Evolutionary conservation across 1,140 invertebrate species (phyloP).

Genomic region (Muscidifurax raptorellus): DNA sequence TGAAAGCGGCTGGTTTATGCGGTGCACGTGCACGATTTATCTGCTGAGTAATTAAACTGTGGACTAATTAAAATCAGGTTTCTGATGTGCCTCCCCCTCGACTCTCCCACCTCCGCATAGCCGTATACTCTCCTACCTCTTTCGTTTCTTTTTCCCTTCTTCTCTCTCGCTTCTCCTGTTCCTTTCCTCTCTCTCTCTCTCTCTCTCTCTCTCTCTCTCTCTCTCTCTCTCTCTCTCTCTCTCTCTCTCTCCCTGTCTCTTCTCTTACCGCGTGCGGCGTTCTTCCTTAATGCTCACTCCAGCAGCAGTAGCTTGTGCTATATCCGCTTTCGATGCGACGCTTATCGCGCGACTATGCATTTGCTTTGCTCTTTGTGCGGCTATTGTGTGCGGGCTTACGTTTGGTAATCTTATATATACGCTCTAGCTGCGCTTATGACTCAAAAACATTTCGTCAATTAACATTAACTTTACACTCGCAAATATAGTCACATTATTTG

Average conservation of each 20-base stretch:
- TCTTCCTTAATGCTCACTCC: not conserved
- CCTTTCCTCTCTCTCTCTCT: constrained; percentile 17
- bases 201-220: constrained; percentile 18
- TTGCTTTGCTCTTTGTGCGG: not conserved
- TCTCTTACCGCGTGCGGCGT: constrained; percentile 23
- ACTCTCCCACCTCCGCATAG: constrained; percentile 43
- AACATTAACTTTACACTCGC: not conserved
- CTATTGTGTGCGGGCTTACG: not conserved
- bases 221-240: constrained; percentile 29
- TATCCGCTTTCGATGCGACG: not conserved
- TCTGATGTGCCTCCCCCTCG: constrained; percentile 71
- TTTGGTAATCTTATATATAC: not conserved
- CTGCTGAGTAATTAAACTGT: constrained; percentile 77
- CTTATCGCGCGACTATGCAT: not conserved
- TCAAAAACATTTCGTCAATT: not conserved
- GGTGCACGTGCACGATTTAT: constrained; percentile 77
- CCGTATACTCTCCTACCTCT: constrained; percentile 43
- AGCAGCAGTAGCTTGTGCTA: not conserved
- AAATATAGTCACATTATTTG: too few relatives aligned
- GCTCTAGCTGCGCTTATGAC: not conserved
- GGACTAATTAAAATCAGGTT: constrained; percentile 77
- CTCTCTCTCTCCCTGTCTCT: constrained; percentile 32
- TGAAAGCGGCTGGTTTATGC: constrained; percentile 76
- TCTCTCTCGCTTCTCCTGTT: constrained; percentile 37
- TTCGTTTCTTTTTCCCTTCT: constrained; percentile 52